phyloP scores from a whole-genome alignment of 1,140 invertebrate species.

The Tetraneura akinire region DNA sequence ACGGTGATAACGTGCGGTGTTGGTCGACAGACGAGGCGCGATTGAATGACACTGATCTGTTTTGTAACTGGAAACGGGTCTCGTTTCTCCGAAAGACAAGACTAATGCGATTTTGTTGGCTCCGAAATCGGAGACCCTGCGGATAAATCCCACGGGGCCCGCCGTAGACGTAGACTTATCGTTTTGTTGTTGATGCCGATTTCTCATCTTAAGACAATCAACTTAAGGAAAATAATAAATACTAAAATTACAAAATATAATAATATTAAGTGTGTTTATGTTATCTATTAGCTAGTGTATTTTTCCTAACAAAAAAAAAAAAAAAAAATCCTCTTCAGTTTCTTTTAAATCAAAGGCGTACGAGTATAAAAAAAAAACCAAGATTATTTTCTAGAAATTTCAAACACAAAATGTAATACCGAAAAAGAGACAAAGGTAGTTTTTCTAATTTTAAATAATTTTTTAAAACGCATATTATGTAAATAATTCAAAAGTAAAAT shows the following conservation, averaged over 20 bases:
- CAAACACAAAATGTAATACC: too few relatives aligned
- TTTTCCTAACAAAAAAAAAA: too few relatives aligned
- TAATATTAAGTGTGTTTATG: too few relatives aligned
- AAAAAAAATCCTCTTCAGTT: too few relatives aligned
- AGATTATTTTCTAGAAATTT: too few relatives aligned
- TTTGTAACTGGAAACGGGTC: conserved; percentile 35
- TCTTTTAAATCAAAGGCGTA: too few relatives aligned
- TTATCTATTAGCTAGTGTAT: too few relatives aligned
- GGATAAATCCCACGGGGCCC: neutral
- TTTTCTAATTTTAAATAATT: too few relatives aligned
- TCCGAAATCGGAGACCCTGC: neutral
- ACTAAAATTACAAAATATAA: neutral
- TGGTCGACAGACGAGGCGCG: neutral
- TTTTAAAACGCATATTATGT: too few relatives aligned
- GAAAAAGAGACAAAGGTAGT: too few relatives aligned
- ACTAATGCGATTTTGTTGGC: conserved; percentile 25
- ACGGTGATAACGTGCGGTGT: neutral
- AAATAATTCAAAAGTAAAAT: too few relatives aligned
- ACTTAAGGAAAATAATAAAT: neutral
- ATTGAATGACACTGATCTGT: conserved; percentile 28
- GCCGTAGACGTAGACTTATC: neutral
- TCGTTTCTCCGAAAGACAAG: conserved; percentile 24
- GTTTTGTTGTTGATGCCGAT: neutral
- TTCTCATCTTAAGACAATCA: neutral
- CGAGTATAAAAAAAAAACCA: too few relatives aligned